A percentile compares a stretch with the other conserved stretches of the same genome.
These are phyloP conservation scores for Cariama cristata DNA, from an alignment of 2,113 vertebrate species.

Conservation along the genomic window DNA sequence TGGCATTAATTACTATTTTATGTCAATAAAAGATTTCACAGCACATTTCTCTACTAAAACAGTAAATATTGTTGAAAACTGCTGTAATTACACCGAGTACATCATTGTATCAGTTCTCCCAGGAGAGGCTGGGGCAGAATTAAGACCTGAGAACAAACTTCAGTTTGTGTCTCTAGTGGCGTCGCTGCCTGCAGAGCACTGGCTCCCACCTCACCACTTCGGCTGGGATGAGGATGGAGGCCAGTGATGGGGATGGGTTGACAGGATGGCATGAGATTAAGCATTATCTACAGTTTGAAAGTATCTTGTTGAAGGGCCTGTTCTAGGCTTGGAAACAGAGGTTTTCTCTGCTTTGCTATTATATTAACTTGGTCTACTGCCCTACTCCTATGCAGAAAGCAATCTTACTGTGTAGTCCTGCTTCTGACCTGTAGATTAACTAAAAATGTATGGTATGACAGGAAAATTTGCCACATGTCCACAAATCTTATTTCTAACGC, in stretches of 20 bases:
- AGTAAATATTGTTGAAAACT: background rate
- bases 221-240: background rate
- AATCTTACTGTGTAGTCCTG: background rate
- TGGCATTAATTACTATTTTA: background rate
- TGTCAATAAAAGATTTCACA: background rate
- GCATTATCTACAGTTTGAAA: background rate
- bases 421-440: background rate
- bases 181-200: background rate
- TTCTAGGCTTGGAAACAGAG: background rate
- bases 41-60: background rate
- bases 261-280: background rate
- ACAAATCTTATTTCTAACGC: background rate
- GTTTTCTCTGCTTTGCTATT: background rate
- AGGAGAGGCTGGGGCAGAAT: background rate
- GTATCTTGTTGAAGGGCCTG: background rate
- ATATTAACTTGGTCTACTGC: background rate
- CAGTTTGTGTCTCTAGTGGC: background rate
- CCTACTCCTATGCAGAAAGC: background rate
- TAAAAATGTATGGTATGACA: background rate
- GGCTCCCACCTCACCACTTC: background rate
- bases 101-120: background rate
- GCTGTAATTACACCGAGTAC: background rate
- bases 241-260: accelerated
- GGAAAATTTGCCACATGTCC: background rate
- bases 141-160: background rate